A percentile compares a stretch with the other conserved stretches of the same genome.
Evolutionary conservation across 2,888 invertebrate genomes (phyloP).

Genomic region (Eubasilissa splendida): DNA sequence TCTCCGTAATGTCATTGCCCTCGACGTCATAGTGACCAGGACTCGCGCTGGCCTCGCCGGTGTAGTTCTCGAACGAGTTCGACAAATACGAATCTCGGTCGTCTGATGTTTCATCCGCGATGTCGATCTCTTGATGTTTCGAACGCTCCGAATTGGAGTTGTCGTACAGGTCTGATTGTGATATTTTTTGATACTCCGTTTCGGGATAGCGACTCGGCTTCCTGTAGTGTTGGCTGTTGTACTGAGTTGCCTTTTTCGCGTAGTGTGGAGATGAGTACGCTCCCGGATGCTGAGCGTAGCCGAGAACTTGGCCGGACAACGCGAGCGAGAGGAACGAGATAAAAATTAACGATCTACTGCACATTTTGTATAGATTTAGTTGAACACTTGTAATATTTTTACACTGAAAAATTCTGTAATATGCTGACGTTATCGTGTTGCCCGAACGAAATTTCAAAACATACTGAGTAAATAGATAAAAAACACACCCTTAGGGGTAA

Average conservation of each 20-base stretch:
- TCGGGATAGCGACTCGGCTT: constrained; percentile 47
- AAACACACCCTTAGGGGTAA: too few species aligned
- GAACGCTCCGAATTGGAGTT: constrained; percentile 41
- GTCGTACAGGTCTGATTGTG: constrained; percentile 24
- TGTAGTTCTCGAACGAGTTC: constrained; percentile 21
- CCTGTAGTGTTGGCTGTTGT: constrained; percentile 46
- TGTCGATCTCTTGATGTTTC: constrained; percentile 56
- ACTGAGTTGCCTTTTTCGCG: constrained; percentile 65
- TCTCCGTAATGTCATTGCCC: constrained; percentile 40
- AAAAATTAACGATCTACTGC: background rate
- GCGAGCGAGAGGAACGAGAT: background rate
- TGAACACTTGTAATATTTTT: background rate
- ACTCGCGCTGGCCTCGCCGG: background rate
- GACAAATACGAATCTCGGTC: constrained; percentile 15
- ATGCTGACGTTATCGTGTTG: background rate
- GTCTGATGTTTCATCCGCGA: constrained; percentile 37
- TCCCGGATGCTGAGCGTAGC: constrained; percentile 64
- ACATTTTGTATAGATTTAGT: constrained; percentile 24
- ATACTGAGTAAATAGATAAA: too few species aligned
- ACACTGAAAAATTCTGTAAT: too few species aligned
- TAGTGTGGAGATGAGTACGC: constrained; percentile 72
- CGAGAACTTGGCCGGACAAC: constrained; percentile 31
- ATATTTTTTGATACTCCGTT: constrained; percentile 53
- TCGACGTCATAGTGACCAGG: constrained; percentile 39
- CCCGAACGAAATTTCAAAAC: background rate